Percentiles rank a stretch among this genome's conserved stretches.
Conservation (phyloP, 2,888 invertebrate species). For the Bimastos eiseni region DNA sequence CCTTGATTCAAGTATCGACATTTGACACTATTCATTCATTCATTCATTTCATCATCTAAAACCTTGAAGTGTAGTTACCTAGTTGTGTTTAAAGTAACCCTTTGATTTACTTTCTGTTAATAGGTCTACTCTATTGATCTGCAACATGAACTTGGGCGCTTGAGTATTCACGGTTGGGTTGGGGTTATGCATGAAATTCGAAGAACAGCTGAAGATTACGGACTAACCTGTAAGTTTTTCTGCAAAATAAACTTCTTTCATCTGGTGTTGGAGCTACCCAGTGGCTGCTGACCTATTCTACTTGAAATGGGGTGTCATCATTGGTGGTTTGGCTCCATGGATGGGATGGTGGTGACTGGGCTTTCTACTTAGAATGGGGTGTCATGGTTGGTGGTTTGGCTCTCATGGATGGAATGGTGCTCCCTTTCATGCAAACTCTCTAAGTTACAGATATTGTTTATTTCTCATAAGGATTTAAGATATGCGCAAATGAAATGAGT, state of each 20-base stretch:
- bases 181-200: slow-evolving; percentile 46
- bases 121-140: slow-evolving; percentile 39
- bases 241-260: background rate
- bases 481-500: background rate
- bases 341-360: too few species aligned
- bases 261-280: too few species aligned
- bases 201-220: slow-evolving; percentile 41
- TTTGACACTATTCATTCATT: background rate
- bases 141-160: slow-evolving; percentile 42
- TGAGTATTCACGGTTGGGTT: slow-evolving; percentile 44
- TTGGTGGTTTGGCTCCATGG: too few species aligned
- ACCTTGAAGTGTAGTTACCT: background rate
- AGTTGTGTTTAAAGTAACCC: background rate
- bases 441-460: too few species aligned
- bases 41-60: background rate
- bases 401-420: background rate
- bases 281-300: too few species aligned
- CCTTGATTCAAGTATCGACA: too few species aligned
- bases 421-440: background rate
- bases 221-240: slow-evolving; percentile 43
- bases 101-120: background rate
- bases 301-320: too few species aligned
- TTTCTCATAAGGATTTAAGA: background rate
- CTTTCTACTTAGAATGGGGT: too few species aligned
- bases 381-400: too few species aligned